Percentiles rank a stretch among this genome's conserved stretches.
Evolutionary conservation across 1,140 invertebrate species (phyloP).

Genomic region (Physella acuta): DNA sequence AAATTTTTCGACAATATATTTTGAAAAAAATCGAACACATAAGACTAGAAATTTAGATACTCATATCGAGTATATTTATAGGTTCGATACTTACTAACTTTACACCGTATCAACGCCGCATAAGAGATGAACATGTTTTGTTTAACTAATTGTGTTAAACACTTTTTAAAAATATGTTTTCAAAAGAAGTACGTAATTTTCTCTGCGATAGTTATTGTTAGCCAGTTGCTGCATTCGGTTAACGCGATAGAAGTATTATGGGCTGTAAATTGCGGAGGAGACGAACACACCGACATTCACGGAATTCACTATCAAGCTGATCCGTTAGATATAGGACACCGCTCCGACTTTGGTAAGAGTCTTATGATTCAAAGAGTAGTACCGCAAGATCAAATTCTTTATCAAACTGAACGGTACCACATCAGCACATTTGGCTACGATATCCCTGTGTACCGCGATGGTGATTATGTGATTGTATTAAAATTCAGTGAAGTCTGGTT

Average conservation of each 20-base stretch:
- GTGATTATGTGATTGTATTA: slow-evolving; percentile 59
- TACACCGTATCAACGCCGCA: not conserved
- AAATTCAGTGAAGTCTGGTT: slow-evolving; percentile 63
- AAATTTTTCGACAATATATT: too few species aligned
- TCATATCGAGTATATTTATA: too few species aligned
- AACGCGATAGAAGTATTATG: slow-evolving; percentile 51
- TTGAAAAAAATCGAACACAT: too few species aligned
- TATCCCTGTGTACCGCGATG: slow-evolving; percentile 54
- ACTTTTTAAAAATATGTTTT: not conserved
- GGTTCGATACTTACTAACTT: too few species aligned
- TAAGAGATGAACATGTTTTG: not conserved
- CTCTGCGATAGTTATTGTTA: not conserved
- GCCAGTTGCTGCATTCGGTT: slow-evolving; percentile 31
- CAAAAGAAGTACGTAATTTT: not conserved
- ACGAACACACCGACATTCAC: slow-evolving; percentile 55
- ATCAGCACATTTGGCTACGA: slow-evolving; percentile 58
- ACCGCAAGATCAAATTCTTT: slow-evolving; percentile 58
- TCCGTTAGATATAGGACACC: slow-evolving; percentile 43
- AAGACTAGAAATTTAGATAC: too few species aligned
- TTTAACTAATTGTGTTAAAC: not conserved
- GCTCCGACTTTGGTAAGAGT: slow-evolving; percentile 59
- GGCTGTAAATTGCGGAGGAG: slow-evolving; percentile 59
- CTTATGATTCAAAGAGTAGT: slow-evolving; percentile 55
- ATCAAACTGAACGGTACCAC: slow-evolving; percentile 60
- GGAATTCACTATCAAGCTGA: slow-evolving; percentile 57